Conservation (phyloP, 2,113 vertebrate species). For the Nematolebias whitei region DNA sequence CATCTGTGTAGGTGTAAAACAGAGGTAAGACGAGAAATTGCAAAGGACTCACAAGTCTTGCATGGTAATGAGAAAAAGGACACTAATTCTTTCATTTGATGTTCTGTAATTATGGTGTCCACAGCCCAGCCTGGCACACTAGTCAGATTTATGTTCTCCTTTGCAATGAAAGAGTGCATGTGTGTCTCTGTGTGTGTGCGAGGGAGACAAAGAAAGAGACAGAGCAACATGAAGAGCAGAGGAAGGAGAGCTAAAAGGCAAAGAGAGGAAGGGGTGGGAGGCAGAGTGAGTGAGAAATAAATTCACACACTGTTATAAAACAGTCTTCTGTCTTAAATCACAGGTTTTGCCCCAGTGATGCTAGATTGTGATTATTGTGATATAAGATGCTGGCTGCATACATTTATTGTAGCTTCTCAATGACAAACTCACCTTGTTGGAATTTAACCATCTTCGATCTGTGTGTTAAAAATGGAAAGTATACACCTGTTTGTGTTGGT, state of each 20-base stretch:
- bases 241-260: constrained; percentile 29
- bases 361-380: constrained; percentile 65
- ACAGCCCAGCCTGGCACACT: constrained; percentile 45
- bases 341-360: constrained; percentile 49
- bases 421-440: constrained; percentile 65
- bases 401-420: constrained; percentile 64
- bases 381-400: constrained; percentile 66
- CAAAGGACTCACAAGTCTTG: constrained; percentile 61
- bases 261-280: constrained; percentile 20
- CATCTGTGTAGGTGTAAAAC: constrained; percentile 39
- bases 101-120: constrained; percentile 76
- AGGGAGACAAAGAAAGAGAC: constrained; percentile 32
- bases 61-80: constrained; percentile 71
- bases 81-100: constrained; percentile 80
- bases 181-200: constrained; percentile 24
- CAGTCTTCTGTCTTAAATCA: constrained; percentile 67
- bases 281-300: constrained; percentile 46
- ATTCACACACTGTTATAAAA: constrained; percentile 70
- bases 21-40: constrained; percentile 53
- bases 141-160: constrained; percentile 70
- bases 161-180: constrained; percentile 23
- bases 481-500: not conserved
- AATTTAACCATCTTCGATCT: constrained; percentile 32
- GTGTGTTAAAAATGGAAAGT: constrained; percentile 23
- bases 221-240: constrained; percentile 33